Evolutionary conservation across 2,113 vertebrate genomes (phyloP).

Genomic region (Candoia aspera): DNA sequence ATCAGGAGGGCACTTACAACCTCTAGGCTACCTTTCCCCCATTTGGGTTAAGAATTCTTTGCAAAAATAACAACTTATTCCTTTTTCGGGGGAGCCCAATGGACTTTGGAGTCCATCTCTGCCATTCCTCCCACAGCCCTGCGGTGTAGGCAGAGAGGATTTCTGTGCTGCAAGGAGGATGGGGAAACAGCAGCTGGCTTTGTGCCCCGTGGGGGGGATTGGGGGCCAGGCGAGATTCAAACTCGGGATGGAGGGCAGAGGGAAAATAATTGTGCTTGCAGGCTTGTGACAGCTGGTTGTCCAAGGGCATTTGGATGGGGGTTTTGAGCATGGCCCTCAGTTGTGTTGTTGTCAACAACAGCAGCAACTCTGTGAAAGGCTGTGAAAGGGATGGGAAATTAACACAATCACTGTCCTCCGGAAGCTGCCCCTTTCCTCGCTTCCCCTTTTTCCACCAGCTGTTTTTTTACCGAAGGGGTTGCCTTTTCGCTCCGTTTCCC

Average conservation of each 20-base stretch:
- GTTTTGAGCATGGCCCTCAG: background rate
- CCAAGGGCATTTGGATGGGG: background rate
- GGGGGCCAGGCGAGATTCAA: background rate
- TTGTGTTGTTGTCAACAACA: background rate
- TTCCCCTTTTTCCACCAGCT: background rate
- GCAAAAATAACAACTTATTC: background rate
- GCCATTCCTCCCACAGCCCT: background rate
- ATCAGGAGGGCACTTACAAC: accelerated
- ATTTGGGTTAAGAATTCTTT: background rate
- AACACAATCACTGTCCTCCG: background rate
- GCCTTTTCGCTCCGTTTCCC: background rate
- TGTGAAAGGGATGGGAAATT: background rate
- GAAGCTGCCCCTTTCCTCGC: no score
- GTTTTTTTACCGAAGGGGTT: background rate
- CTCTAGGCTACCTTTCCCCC: background rate
- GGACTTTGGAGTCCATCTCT: background rate
- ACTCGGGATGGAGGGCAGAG: background rate
- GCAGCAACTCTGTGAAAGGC: background rate
- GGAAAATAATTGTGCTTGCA: background rate
- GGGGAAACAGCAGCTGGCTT: background rate
- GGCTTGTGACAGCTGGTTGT: background rate
- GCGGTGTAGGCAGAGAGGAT: background rate
- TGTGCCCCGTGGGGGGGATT: background rate
- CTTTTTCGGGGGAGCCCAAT: background rate
- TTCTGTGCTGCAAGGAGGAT: background rate